Evolutionary conservation across 2,113 vertebrate genomes (phyloP).

Genomic region (Nymphicus hollandicus): DNA sequence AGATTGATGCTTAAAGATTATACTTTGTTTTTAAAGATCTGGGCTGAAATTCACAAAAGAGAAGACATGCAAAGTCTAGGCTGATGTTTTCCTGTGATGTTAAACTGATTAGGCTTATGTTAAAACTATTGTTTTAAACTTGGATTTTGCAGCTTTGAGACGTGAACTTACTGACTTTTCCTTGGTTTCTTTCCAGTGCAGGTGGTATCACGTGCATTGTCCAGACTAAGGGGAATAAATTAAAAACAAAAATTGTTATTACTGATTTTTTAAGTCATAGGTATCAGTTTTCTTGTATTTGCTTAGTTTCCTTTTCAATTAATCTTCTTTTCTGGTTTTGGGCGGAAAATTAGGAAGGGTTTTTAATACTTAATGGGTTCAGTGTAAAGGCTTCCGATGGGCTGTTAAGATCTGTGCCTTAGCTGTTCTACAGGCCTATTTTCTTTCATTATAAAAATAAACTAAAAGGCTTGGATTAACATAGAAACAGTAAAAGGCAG

Average conservation of each 20-base stretch:
- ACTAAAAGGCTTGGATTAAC: background rate
- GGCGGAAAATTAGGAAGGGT: accelerated
- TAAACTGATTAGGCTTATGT: no score
- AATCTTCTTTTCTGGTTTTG: background rate
- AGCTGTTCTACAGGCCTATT: background rate
- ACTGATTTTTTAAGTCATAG: background rate
- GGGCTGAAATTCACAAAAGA: background rate
- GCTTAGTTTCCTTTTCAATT: background rate
- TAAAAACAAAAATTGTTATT: background rate
- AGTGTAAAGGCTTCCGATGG: background rate
- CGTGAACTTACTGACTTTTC: background rate
- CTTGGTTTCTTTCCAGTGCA: background rate
- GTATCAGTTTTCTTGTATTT: background rate
- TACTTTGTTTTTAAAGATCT: background rate
- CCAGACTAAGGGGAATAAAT: background rate
- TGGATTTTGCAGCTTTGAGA: background rate
- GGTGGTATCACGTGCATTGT: background rate
- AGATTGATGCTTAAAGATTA: background rate
- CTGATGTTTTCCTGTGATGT: background rate
- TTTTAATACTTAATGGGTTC: background rate
- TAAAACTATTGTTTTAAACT: background rate
- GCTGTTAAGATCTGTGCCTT: background rate
- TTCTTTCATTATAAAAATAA: background rate
- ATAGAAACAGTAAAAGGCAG: slow-evolving; percentile 1
- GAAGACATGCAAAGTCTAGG: background rate